phyloP scores from a whole-genome alignment of 2,113 vertebrate species.

The Balaenoptera acutorostrata region DNA sequence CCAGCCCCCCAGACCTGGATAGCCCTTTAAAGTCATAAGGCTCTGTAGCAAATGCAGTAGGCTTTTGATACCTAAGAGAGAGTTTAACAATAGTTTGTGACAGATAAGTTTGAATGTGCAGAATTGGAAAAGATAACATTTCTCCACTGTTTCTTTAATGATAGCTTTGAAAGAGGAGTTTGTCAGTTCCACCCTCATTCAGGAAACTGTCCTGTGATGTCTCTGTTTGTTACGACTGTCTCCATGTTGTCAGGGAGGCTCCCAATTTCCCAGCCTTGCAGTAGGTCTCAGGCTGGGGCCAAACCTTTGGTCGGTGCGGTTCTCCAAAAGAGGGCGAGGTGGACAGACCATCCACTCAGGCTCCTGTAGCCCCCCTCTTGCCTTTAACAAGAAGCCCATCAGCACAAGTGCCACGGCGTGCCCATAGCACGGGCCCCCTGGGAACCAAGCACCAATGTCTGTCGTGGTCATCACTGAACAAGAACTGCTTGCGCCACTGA shows the following conservation, averaged over 20 bases:
- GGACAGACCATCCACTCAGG: rapidly evolving
- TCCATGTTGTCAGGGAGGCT: background rate
- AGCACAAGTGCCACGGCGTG: rapidly evolving
- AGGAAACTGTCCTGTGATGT: background rate
- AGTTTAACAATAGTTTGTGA: slow-evolving; percentile 14
- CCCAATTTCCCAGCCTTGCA: background rate
- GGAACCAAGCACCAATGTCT: background rate
- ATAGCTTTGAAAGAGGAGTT: background rate
- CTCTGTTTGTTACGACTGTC: background rate
- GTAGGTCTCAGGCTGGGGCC: background rate
- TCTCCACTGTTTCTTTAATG: slow-evolving; percentile 58
- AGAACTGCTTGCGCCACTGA: background rate
- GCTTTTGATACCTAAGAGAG: background rate
- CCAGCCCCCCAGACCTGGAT: background rate
- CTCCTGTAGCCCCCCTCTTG: rapidly evolving
- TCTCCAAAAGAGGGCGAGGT: background rate
- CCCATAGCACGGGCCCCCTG: rapidly evolving
- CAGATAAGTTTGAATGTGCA: slow-evolving; percentile 17
- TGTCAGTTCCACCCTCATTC: slow-evolving; percentile 8
- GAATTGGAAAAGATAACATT: background rate
- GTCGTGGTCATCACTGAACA: rapidly evolving
- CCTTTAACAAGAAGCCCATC: background rate
- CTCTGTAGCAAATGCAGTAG: background rate
- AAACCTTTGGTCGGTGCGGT: background rate
- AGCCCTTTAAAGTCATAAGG: background rate